A percentile compares a stretch with the other conserved stretches of the same genome.
These are phyloP conservation scores for Alviniconcha strummeri DNA, from an alignment of 2,888 invertebrate species.

Conservation along the genomic window DNA sequence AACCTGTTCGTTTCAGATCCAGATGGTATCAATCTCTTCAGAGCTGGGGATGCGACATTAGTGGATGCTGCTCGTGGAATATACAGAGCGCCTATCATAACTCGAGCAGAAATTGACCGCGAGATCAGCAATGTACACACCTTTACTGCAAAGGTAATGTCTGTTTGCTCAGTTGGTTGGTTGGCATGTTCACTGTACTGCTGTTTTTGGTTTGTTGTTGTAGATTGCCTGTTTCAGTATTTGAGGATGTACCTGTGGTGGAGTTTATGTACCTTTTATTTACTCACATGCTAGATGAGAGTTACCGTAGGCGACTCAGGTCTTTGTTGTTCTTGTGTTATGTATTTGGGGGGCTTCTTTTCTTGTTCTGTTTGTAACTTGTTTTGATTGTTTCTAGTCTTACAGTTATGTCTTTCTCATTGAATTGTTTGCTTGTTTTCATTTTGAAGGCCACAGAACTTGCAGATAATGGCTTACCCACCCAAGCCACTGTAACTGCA, in stretches of 20 bases:
- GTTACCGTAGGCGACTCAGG: too few species aligned
- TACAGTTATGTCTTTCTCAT: too few species aligned
- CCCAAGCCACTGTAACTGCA: slow-evolving; percentile 49
- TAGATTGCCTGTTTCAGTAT: too few species aligned
- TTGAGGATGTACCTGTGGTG: too few species aligned
- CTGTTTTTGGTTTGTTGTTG: too few species aligned
- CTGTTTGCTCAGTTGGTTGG: background rate
- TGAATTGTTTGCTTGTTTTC: background rate
- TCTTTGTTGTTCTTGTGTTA: too few species aligned
- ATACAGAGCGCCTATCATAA: slow-evolving; percentile 20
- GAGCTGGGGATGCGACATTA: background rate
- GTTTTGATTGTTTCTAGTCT: too few species aligned
- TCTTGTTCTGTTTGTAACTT: too few species aligned
- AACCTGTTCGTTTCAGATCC: background rate
- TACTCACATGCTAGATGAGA: too few species aligned
- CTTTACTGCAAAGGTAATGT: slow-evolving; percentile 34
- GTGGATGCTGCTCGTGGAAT: background rate
- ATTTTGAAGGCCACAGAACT: slow-evolving; percentile 58
- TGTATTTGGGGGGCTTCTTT: too few species aligned
- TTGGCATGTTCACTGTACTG: background rate
- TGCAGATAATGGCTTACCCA: slow-evolving; percentile 41
- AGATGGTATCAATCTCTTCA: slow-evolving; percentile 8
- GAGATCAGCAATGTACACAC: slow-evolving; percentile 30
- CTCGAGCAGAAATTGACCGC: slow-evolving; percentile 30
- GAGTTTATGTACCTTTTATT: too few species aligned